Conservation (phyloP, 2,113 vertebrate species). For the Rutilus rutilus region DNA sequence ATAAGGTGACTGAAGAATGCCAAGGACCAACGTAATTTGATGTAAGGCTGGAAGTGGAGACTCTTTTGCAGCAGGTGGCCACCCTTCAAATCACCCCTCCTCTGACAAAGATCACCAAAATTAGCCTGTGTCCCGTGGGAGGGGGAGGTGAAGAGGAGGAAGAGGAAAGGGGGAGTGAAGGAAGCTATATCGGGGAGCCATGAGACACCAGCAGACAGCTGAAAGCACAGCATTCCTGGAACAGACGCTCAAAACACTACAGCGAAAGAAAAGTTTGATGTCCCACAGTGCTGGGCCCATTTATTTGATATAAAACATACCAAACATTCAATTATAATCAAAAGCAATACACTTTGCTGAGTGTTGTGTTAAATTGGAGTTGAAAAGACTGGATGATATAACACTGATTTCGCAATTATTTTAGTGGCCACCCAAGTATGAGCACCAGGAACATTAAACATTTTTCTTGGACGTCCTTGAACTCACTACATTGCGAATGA, state of each 20-base stretch:
- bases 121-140: conserved; percentile 47
- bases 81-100: conserved; percentile 59
- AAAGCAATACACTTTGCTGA: too few relatives aligned
- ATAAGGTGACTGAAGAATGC: conserved; percentile 52
- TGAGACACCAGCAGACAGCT: conserved; percentile 60
- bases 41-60: conserved; percentile 62
- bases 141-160: conserved; percentile 31
- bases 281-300: background rate
- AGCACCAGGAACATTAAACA: background rate
- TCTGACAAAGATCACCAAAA: conserved; percentile 59
- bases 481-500: background rate
- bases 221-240: conserved; percentile 59
- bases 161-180: conserved; percentile 13
- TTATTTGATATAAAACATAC: background rate
- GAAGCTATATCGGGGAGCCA: conserved; percentile 57
- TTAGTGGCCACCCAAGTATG: background rate
- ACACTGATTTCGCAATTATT: background rate
- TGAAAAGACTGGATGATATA: background rate
- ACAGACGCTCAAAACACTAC: conserved; percentile 31
- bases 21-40: conserved; percentile 60
- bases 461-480: conserved; percentile 17
- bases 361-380: background rate
- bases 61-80: conserved; percentile 58
- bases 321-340: too few relatives aligned
- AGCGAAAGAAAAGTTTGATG: conserved; percentile 12